phyloP scores from a whole-genome alignment of 1,140 invertebrate genomes.

The Pseudomyrmex dendroicus region DNA sequence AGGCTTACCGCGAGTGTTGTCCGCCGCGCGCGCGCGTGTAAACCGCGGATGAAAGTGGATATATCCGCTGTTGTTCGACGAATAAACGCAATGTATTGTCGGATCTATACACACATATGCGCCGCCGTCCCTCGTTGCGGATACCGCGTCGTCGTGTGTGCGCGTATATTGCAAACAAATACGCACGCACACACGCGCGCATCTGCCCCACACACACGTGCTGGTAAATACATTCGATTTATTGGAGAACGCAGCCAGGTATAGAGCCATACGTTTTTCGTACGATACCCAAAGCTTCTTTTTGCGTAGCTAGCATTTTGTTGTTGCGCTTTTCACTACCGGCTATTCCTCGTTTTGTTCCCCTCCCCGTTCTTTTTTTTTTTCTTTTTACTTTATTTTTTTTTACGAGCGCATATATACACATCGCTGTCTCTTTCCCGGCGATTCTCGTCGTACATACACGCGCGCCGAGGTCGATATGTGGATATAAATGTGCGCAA shows the following conservation, averaged over 20 bases:
- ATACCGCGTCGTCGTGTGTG: too few species aligned
- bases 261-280: constrained; percentile 68
- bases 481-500: constrained; percentile 33
- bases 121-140: not conserved
- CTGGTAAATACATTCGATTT: constrained; percentile 75
- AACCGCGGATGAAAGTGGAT: constrained; percentile 70
- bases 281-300: constrained; percentile 72
- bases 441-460: constrained; percentile 22
- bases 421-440: constrained; percentile 10
- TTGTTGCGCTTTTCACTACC: constrained; percentile 65
- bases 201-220: constrained; percentile 4
- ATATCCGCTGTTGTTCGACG: constrained; percentile 68
- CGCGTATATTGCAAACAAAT: not conserved
- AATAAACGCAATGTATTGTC: constrained; percentile 72
- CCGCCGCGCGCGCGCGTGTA: constrained; percentile 48
- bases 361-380: not conserved
- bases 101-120: constrained; percentile 26
- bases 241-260: constrained; percentile 65
- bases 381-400: not conserved
- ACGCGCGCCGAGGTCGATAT: constrained; percentile 36
- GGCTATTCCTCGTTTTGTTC: constrained; percentile 39
- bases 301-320: constrained; percentile 65
- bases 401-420: constrained; percentile 25
- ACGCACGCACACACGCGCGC: not conserved
- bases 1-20: constrained; percentile 2